phyloP scores from a whole-genome alignment of 2,797 vertebrate species.

The Girardinus metallicus region DNA sequence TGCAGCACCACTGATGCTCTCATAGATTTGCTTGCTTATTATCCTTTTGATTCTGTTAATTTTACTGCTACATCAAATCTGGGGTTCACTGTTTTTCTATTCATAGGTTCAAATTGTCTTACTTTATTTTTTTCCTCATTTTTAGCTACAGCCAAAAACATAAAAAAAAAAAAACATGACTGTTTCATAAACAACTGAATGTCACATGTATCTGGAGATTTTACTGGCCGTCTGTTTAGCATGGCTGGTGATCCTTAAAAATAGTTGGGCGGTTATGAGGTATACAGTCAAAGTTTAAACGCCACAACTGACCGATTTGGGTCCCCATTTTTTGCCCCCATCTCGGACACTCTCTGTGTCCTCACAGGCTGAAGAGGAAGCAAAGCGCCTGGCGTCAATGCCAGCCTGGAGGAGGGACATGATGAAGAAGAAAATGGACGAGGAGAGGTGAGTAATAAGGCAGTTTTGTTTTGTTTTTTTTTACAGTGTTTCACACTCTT shows the following conservation, averaged over 20 bases:
- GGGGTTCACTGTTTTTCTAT: background rate
- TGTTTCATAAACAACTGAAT: background rate
- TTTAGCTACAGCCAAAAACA: background rate
- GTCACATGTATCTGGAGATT: background rate
- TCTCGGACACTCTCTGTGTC: constrained; percentile 24
- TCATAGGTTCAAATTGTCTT: background rate
- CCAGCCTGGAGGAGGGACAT: constrained; percentile 98
- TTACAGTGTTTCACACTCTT: background rate
- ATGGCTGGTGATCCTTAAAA: background rate
- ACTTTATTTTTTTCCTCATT: background rate
- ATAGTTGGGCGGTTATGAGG: background rate
- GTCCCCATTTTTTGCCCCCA: constrained; percentile 36
- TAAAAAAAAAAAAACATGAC: background rate
- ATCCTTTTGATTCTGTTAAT: background rate
- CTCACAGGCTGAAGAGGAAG: constrained; percentile 89
- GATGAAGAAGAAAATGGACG: constrained; percentile 95
- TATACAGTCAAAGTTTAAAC: constrained; percentile 9
- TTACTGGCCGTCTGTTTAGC: background rate
- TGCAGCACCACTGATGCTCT: background rate
- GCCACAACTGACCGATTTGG: constrained; percentile 39
- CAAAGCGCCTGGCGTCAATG: constrained; percentile 89
- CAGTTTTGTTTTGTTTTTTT: background rate
- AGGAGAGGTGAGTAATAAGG: constrained; percentile 88
- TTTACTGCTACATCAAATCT: background rate
- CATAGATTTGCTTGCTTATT: background rate